Conservation (phyloP, 2,797 vertebrate genomes). For the Acanthurus tractus region DNA sequence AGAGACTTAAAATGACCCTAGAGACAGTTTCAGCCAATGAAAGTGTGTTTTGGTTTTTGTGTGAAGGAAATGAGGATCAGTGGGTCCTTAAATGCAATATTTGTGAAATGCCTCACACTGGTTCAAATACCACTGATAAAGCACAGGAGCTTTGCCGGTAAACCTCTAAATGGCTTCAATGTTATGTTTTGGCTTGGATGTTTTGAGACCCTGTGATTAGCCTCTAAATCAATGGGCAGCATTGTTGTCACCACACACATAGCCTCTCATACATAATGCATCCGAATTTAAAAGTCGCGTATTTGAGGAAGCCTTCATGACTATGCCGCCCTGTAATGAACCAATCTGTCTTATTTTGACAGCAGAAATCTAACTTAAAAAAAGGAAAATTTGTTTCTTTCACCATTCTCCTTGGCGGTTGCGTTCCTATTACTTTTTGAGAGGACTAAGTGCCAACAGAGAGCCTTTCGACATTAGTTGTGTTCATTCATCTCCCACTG, state of each 20-base stretch:
- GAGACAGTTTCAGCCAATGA: constrained; percentile 53
- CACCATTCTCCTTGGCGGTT: constrained; percentile 21
- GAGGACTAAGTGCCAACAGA: constrained; percentile 58
- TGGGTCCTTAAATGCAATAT: constrained; percentile 47
- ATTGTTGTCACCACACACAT: constrained; percentile 72
- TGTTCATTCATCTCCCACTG: constrained; percentile 74
- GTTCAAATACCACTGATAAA: constrained; percentile 60
- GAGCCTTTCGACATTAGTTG: constrained; percentile 70
- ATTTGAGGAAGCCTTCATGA: constrained; percentile 74
- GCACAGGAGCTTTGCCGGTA: constrained; percentile 53
- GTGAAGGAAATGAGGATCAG: constrained; percentile 53
- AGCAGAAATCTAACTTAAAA: constrained; percentile 52
- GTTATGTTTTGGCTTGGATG: constrained; percentile 70
- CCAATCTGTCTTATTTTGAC: constrained; percentile 86
- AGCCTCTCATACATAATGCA: constrained; percentile 85
- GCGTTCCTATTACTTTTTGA: constrained; percentile 60
- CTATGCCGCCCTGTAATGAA: constrained; percentile 79
- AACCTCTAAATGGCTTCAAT: constrained; percentile 71
- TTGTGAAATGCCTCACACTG: constrained; percentile 59
- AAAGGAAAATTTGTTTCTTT: constrained; percentile 42
- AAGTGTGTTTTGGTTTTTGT: constrained; percentile 54
- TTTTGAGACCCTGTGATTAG: constrained; percentile 80
- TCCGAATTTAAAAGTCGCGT: constrained; percentile 75
- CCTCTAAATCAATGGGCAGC: constrained; percentile 82
- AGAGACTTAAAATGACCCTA: constrained; percentile 36